A percentile compares a stretch with the other conserved stretches of the same genome.
phyloP scores from a whole-genome alignment of 2,888 invertebrate genomes.

The Xestia xanthographa region DNA sequence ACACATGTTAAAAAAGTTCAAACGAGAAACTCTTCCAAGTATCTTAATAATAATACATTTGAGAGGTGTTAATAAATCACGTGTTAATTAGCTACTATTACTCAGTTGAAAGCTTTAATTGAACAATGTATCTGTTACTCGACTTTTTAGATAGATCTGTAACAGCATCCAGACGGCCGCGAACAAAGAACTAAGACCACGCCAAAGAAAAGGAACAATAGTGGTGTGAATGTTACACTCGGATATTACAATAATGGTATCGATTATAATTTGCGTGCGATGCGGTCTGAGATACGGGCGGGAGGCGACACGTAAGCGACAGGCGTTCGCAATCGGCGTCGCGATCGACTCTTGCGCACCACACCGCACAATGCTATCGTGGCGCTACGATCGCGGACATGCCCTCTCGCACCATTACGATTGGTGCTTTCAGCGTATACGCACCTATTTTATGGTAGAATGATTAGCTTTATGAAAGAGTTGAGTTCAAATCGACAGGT shows the following conservation, averaged over 20 bases:
- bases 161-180: constrained; percentile 69
- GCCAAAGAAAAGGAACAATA: constrained; percentile 85
- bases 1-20: constrained; percentile 36
- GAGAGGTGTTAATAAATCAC: constrained; percentile 62
- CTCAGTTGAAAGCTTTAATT: constrained; percentile 74
- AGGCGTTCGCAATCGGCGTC: constrained; percentile 87
- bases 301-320: constrained; percentile 89
- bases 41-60: constrained; percentile 58
- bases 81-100: constrained; percentile 67
- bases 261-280: constrained; percentile 91
- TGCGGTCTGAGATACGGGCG: constrained; percentile 85
- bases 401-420: constrained; percentile 88
- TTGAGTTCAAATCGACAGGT: constrained; percentile 51
- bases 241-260: constrained; percentile 90
- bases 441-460: constrained; percentile 80
- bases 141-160: constrained; percentile 69
- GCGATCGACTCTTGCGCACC: constrained; percentile 85
- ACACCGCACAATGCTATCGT: constrained; percentile 89
- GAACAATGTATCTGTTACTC: constrained; percentile 70
- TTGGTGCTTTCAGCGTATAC: constrained; percentile 83
- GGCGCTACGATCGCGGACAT: constrained; percentile 87
- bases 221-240: constrained; percentile 86
- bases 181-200: constrained; percentile 76
- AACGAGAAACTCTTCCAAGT: constrained; percentile 46
- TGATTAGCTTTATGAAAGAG: constrained; percentile 82